phyloP scores from a whole-genome alignment of 2,888 invertebrate species.

The Spatulosminthurus flaviceps region DNA sequence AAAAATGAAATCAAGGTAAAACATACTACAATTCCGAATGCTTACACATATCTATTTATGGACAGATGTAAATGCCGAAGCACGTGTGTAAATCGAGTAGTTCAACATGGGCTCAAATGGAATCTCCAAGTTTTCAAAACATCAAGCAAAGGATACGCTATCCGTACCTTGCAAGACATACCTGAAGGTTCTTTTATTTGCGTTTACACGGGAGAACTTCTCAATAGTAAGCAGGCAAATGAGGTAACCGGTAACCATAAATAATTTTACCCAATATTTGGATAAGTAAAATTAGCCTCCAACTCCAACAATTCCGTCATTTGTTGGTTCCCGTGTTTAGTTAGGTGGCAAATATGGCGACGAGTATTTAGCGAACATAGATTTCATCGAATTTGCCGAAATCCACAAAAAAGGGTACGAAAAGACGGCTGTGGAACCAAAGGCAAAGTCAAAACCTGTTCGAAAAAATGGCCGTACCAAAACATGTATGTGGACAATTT shows the following conservation, averaged over 20 bases:
- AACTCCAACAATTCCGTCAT: too few relatives aligned
- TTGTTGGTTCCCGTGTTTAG: constrained; percentile 63
- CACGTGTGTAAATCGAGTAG: constrained; percentile 91
- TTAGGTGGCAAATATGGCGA: constrained; percentile 87
- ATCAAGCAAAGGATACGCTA: constrained; percentile 91
- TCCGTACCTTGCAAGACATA: constrained; percentile 92
- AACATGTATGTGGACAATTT: not conserved
- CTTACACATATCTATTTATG: too few relatives aligned
- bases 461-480: not conserved
- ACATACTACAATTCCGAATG: too few relatives aligned
- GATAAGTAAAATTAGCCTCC: not conserved
- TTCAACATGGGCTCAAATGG: constrained; percentile 87
- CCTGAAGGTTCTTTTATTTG: constrained; percentile 95
- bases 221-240: constrained; percentile 88
- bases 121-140: constrained; percentile 90
- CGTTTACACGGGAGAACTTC: constrained; percentile 90
- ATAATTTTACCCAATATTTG: too few relatives aligned
- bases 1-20: too few relatives aligned
- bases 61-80: constrained; percentile 88
- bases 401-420: constrained; percentile 80
- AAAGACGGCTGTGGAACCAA: constrained; percentile 45
- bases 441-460: not conserved
- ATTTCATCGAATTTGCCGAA: constrained; percentile 94
- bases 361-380: constrained; percentile 95
- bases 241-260: too few relatives aligned